Evolutionary conservation across 2,888 invertebrate genomes (phyloP), one percentile per base, ranked within the genome.

Genomic region (Poecilus cupreus): DNA sequence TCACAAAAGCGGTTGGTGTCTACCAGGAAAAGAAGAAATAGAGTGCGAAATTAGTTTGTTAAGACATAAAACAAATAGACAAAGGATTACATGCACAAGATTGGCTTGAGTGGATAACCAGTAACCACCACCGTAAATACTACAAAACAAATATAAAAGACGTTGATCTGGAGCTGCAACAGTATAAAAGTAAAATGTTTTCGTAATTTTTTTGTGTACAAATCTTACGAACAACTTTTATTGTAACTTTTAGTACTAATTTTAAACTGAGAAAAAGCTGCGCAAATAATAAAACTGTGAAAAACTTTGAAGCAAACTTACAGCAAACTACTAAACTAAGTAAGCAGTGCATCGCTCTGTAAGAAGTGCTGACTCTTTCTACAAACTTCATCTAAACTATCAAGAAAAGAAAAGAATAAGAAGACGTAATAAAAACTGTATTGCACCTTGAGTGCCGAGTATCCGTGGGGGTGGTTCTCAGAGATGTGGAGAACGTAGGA

Each of bases 401-500:
- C n/a, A 24, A 60, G 26, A 60, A 18, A 60, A 68, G 57, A 22
- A 64, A 49, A 13, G 22, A 26, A 1, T 11, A 26, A 60, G 26
- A 60, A 60, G 26, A 60, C 13, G 74, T 60, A 5, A 13, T 4
- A 6, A 37, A 37, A 37, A 37, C 8, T 10, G 16, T 68, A 82
- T 81, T 87, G 85, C 88, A 89, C 89, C 89, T 89, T 89, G 82
- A 89, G 88, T 87, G 89, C 89, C 84, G 88, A 87, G 83, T 87
- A 87, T 84, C 86, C 86, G 79, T 85, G 84, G 78, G 86, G 87
- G 83, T 87, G 85, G 85, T 86, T 87, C 84, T 89, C 89, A 81
- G 91, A 91, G 60, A 97, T 92, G 85, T 93, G 91, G 83, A 97
- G 90, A 84, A 95, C 94, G 90, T 97, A 98, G 84, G 96, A 96